phyloP scores from a whole-genome alignment of 2,797 vertebrate genomes.

The Lepus townsendii region DNA sequence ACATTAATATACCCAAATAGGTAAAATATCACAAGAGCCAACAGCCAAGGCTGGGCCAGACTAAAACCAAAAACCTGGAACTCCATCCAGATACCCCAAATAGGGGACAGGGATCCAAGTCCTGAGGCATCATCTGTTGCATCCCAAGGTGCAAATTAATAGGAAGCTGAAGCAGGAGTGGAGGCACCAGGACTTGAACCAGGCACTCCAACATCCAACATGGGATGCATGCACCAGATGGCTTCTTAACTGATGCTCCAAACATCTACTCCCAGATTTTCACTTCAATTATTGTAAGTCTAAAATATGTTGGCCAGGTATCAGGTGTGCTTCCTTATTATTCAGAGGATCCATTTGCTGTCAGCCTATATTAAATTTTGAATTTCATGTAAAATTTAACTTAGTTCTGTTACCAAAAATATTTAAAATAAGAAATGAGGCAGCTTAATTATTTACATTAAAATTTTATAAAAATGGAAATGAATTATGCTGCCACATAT shows the following conservation, averaged over 20 bases:
- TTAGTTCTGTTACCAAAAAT: not conserved
- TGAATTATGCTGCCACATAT: not conserved
- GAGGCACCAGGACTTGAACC: too few species aligned
- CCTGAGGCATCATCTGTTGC: too few species aligned
- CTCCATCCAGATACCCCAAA: too few species aligned
- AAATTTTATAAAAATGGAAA: slow-evolving; percentile 37
- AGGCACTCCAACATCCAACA: too few species aligned
- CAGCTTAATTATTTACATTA: not conserved
- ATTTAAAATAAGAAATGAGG: not conserved
- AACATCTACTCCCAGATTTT: not conserved
- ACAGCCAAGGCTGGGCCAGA: too few species aligned
- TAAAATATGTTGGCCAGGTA: not conserved
- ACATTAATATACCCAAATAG: not conserved
- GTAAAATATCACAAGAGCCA: not conserved
- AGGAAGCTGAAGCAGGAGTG: too few species aligned
- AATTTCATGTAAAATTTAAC: not conserved
- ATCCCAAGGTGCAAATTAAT: too few species aligned
- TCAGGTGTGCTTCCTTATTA: not conserved
- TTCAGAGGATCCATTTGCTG: not conserved
- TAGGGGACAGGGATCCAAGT: too few species aligned
- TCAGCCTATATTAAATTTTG: not conserved
- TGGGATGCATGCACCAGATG: too few species aligned
- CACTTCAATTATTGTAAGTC: not conserved
- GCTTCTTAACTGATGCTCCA: too few species aligned
- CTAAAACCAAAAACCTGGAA: too few species aligned